These are phyloP conservation scores for Clarias macrocephalus DNA, from an alignment of 2,113 vertebrate species.

Conservation along the genomic window DNA sequence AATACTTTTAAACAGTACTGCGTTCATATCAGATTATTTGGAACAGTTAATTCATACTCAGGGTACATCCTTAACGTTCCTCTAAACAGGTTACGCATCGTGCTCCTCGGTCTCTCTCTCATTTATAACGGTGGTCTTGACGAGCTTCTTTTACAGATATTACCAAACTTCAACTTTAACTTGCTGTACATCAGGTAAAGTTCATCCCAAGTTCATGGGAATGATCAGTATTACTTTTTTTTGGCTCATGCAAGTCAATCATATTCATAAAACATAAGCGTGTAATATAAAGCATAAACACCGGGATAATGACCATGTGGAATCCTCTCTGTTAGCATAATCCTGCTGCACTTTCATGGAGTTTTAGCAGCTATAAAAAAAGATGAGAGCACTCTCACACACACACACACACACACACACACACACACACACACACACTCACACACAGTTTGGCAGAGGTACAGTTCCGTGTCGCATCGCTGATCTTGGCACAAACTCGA, in stretches of 20 bases:
- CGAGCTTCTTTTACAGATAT: not conserved
- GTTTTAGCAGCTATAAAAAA: slow-evolving; percentile 8
- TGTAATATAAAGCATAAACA: slow-evolving; percentile 6
- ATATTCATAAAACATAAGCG: not conserved
- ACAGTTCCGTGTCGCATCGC: slow-evolving; percentile 26
- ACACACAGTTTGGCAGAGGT: slow-evolving; percentile 13
- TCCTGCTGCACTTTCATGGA: not conserved
- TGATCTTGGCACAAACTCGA: slow-evolving; percentile 37
- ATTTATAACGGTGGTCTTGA: not conserved
- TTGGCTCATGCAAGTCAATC: slow-evolving; percentile 27
- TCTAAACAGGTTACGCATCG: not conserved
- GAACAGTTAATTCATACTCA: not conserved
- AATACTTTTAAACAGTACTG: not conserved
- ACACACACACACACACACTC: not conserved
- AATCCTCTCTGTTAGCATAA: not conserved
- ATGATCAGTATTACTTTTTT: not conserved
- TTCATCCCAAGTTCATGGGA: not conserved
- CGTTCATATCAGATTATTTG: not conserved
- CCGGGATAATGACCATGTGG: slow-evolving; percentile 6
- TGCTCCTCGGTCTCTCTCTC: not conserved
- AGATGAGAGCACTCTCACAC: not conserved
- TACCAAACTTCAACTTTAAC: not conserved
- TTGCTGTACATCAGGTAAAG: not conserved
- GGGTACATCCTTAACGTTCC: not conserved
- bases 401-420: not conserved